phyloP scores from a whole-genome alignment of 2,113 vertebrate genomes.

The Alces alces region DNA sequence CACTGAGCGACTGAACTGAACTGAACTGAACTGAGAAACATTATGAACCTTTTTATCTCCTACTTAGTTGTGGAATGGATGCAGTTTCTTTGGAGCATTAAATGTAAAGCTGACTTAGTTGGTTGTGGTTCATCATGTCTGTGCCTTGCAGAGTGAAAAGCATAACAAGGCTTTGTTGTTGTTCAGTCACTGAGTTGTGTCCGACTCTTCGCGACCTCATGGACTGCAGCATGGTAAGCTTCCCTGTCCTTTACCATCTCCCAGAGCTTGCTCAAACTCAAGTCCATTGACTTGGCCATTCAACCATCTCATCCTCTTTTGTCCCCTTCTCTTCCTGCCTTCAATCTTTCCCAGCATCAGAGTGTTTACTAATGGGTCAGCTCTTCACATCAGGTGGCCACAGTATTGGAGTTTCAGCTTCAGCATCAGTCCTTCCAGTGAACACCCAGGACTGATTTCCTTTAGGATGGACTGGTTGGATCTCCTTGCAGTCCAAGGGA shows the following conservation, averaged over 20 bases:
- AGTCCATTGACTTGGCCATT: background rate
- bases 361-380: background rate
- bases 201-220: fast-evolving
- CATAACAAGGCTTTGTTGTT: background rate
- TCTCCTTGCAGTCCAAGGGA: background rate
- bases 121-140: background rate
- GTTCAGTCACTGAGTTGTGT: background rate
- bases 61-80: background rate
- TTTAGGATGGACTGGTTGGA: background rate
- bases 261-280: background rate
- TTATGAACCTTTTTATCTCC: background rate
- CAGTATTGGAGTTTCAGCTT: background rate
- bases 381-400: background rate
- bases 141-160: background rate
- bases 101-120: background rate
- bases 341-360: background rate
- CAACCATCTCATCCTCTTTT: background rate
- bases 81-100: background rate
- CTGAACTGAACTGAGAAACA: background rate
- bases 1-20: background rate
- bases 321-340: background rate
- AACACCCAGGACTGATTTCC: background rate
- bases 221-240: background rate
- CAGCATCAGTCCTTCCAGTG: background rate
- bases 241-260: background rate